Conservation (phyloP, 2,888 invertebrate species). For the Athalia rosae region DNA sequence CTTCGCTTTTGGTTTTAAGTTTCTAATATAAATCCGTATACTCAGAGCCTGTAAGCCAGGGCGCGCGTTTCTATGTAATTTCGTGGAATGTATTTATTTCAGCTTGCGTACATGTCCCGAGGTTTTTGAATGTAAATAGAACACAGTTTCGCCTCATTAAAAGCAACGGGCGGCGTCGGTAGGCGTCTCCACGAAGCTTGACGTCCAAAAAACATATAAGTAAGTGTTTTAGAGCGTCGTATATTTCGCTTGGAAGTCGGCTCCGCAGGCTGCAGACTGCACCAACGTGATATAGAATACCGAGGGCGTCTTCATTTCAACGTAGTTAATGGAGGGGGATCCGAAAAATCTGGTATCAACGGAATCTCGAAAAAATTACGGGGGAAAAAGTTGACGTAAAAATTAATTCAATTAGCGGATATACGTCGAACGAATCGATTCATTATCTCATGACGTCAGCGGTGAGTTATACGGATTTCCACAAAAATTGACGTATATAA, state of each 20-base stretch:
- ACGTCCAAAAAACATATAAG: constrained; percentile 52
- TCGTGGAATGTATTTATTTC: constrained; percentile 51
- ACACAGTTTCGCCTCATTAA: constrained; percentile 60
- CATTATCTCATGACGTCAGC: no score
- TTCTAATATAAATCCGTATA: no score
- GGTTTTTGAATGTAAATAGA: constrained; percentile 57
- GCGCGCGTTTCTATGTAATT: constrained; percentile 48
- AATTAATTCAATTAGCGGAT: no score
- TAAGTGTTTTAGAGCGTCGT: constrained; percentile 58
- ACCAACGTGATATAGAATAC: constrained; percentile 42
- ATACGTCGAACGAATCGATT: no score
- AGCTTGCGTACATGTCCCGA: constrained; percentile 50
- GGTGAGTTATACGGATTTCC: no score
- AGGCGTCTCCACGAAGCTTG: constrained; percentile 49
- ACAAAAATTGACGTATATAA: no score
- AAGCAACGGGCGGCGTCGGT: constrained; percentile 57
- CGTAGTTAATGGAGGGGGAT: constrained; percentile 1
- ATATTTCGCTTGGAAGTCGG: constrained; percentile 51
- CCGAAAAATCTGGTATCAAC: background rate
- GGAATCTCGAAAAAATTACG: background rate
- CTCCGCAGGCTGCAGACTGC: background rate
- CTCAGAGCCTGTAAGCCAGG: background rate
- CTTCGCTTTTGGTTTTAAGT: no score
- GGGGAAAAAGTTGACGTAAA: background rate
- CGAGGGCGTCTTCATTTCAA: constrained; percentile 39